Evolutionary conservation across 2,888 invertebrate genomes (phyloP).

Genomic region (Nebria brevicollis): DNA sequence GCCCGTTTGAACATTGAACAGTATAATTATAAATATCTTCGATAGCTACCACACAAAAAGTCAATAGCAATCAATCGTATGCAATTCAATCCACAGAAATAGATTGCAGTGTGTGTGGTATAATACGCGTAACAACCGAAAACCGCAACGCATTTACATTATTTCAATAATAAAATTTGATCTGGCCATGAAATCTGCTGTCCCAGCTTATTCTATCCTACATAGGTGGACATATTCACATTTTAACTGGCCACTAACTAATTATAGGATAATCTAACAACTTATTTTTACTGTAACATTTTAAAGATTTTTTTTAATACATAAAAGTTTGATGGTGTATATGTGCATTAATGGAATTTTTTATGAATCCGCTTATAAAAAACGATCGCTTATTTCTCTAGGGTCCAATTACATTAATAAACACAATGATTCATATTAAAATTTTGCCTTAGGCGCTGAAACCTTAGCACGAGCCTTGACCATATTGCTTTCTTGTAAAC

Average conservation of each 20-base stretch:
- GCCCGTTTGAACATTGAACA: neutral
- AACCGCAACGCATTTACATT: constrained; percentile 35
- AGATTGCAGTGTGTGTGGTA: neutral
- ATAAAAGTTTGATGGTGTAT: no score
- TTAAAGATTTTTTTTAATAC: no score
- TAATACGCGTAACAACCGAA: constrained; percentile 19
- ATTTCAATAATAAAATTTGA: constrained; percentile 42
- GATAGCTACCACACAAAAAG: constrained; percentile 17
- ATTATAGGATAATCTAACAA: constrained; percentile 29
- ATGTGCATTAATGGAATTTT: no score
- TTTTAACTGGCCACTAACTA: constrained; percentile 19
- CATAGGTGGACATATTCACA: neutral
- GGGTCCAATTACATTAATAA: no score
- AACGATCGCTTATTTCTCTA: no score
- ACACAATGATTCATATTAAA: no score
- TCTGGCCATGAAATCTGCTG: constrained; percentile 33
- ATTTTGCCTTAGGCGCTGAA: no score
- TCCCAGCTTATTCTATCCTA: constrained; percentile 3
- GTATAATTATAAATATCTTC: constrained; percentile 6
- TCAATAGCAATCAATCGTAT: constrained; percentile 35
- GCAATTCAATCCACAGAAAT: constrained; percentile 7
- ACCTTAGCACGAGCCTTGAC: no score
- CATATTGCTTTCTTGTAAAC: no score
- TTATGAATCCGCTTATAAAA: no score
- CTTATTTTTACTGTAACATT: neutral